Percentiles rank a stretch among this genome's conserved stretches.
phyloP scores from a whole-genome alignment of 2,113 vertebrate species.

The Peromyscus californicus region DNA sequence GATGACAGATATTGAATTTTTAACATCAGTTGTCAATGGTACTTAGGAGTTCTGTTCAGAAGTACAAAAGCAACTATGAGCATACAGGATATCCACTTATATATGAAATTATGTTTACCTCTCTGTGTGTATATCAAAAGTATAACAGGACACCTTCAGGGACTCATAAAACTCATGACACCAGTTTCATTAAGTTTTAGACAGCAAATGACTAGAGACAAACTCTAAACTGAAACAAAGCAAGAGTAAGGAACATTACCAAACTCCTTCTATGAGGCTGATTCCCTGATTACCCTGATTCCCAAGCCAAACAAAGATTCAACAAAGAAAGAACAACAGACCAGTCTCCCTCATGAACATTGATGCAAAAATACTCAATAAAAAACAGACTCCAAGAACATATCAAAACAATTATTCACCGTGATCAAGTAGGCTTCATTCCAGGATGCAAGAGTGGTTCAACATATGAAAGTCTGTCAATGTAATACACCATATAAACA shows the following conservation, averaged over 20 bases:
- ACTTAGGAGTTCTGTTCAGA: background rate
- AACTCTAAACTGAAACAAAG: background rate
- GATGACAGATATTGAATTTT: background rate
- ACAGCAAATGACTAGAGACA: conserved; percentile 19
- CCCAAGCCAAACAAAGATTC: too few relatives aligned
- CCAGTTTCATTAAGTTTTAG: conserved; percentile 19
- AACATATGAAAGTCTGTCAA: too few relatives aligned
- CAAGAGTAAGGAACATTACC: background rate
- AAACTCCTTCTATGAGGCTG: too few relatives aligned
- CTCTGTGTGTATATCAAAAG: background rate
- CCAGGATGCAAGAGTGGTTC: too few relatives aligned
- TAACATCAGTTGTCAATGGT: background rate
- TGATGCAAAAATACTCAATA: too few relatives aligned
- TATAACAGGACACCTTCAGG: background rate
- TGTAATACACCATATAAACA: too few relatives aligned
- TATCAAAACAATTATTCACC: too few relatives aligned
- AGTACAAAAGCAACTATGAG: background rate
- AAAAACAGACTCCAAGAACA: too few relatives aligned
- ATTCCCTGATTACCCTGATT: too few relatives aligned
- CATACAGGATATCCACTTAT: background rate
- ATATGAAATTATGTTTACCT: background rate
- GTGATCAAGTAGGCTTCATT: too few relatives aligned
- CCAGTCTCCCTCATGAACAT: too few relatives aligned
- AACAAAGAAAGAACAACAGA: too few relatives aligned
- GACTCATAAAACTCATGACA: conserved; percentile 26